A percentile compares a stretch with the other conserved stretches of the same genome.
phyloP scores from a whole-genome alignment of 2,888 invertebrate species.

The Torymus texanus region DNA sequence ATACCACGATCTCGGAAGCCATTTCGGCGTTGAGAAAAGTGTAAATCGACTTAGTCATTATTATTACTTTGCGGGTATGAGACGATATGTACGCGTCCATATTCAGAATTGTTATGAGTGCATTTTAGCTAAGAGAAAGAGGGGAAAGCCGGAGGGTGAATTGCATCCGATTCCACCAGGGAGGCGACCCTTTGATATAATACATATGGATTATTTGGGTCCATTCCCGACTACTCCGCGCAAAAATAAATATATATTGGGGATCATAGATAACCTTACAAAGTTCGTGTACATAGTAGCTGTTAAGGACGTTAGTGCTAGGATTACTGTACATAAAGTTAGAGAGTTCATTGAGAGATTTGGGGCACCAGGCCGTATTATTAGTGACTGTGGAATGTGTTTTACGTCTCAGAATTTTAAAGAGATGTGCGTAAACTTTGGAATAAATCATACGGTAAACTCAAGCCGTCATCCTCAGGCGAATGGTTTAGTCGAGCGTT shows the following conservation, averaged over 20 bases:
- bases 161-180: constrained; percentile 52
- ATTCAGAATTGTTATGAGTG: constrained; percentile 47
- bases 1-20: constrained; percentile 42
- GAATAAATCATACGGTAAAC: constrained; percentile 36
- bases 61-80: constrained; percentile 50
- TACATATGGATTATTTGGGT: constrained; percentile 57
- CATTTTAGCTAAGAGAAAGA: constrained; percentile 40
- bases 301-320: neutral
- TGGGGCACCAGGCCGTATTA: constrained; percentile 51
- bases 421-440: constrained; percentile 53
- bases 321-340: neutral
- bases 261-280: constrained; percentile 32
- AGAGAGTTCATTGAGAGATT: constrained; percentile 47
- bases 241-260: constrained; percentile 55
- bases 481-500: constrained; percentile 45
- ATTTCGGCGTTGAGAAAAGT: constrained; percentile 40
- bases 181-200: constrained; percentile 51
- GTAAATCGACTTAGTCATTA: constrained; percentile 18
- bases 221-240: constrained; percentile 50
- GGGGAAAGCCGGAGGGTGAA: constrained; percentile 31
- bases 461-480: constrained; percentile 51
- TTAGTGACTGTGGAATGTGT: constrained; percentile 56
- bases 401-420: constrained; percentile 53
- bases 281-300: neutral
- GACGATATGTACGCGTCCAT: constrained; percentile 41